These are phyloP conservation scores for Musca domestica DNA, from an alignment of 1,140 invertebrate species.

Conservation along the genomic window DNA sequence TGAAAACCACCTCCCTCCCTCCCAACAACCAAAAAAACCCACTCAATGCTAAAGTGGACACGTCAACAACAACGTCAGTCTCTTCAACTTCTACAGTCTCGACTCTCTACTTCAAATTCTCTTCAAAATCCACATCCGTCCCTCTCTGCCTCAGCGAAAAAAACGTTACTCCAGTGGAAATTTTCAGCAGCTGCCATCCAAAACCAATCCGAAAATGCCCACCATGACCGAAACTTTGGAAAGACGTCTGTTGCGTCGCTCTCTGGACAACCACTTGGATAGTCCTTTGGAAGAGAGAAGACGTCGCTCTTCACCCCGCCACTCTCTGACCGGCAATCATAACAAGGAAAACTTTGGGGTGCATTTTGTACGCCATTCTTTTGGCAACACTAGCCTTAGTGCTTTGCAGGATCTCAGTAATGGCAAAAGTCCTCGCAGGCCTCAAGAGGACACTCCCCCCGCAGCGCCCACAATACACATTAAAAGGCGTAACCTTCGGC, in stretches of 20 bases:
- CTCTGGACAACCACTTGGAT: slow-evolving; percentile 37
- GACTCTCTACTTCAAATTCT: neutral
- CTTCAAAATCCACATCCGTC: neutral
- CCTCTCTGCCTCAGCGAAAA: neutral
- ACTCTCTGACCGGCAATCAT: slow-evolving; percentile 22
- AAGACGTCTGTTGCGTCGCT: slow-evolving; percentile 43
- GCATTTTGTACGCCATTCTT: slow-evolving; percentile 48
- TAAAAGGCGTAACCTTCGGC: neutral
- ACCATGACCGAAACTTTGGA: slow-evolving; percentile 38
- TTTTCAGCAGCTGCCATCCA: too few species aligned
- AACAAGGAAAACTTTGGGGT: slow-evolving; percentile 51
- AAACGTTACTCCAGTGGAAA: neutral
- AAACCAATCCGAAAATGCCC: slow-evolving; percentile 39
- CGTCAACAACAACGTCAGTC: slow-evolving; percentile 18
- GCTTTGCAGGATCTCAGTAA: slow-evolving; percentile 49
- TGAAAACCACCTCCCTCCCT: neutral
- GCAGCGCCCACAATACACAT: slow-evolving; percentile 30
- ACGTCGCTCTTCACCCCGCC: neutral
- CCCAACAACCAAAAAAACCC: neutral
- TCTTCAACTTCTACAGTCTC: neutral
- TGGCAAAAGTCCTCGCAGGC: slow-evolving; percentile 40
- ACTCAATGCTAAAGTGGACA: slow-evolving; percentile 28
- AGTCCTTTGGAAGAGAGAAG: slow-evolving; percentile 4
- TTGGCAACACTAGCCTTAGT: slow-evolving; percentile 46
- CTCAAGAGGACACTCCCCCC: slow-evolving; percentile 25